Conservation (phyloP, 2,113 vertebrate species). For the Chloropsis hardwickii region DNA sequence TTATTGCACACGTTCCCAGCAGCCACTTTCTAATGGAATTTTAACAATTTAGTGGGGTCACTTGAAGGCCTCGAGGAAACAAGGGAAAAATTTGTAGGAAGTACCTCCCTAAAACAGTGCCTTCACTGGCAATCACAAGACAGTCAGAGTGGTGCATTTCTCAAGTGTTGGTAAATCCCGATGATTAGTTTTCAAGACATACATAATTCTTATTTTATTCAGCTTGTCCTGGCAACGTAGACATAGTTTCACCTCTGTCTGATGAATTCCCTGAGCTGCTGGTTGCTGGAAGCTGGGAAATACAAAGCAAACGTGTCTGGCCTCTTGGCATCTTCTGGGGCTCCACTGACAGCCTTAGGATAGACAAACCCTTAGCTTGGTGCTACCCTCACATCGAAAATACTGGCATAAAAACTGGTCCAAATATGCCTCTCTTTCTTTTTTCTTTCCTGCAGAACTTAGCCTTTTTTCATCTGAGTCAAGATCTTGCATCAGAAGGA, state of each 20-base stretch:
- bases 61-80: not conserved
- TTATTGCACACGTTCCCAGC: conserved; percentile 47
- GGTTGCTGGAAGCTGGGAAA: not conserved
- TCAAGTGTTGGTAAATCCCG: not conserved
- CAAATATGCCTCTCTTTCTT: not conserved
- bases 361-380: not conserved
- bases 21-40: conserved; percentile 38
- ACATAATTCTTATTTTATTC: not conserved
- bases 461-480: not conserved
- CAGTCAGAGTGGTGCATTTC: not conserved
- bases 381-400: not conserved
- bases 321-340: not conserved
- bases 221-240: not conserved
- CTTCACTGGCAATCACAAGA: not conserved
- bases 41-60: conserved; percentile 29
- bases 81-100: not conserved
- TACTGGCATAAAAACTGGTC: not conserved
- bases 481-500: not conserved
- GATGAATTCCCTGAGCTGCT: not conserved
- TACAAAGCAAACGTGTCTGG: not conserved
- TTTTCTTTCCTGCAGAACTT: not conserved
- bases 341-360: not conserved
- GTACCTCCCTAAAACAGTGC: not conserved
- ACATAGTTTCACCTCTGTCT: not conserved
- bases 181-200: not conserved